Conservation (phyloP, 2,113 vertebrate species). For the Oophaga pumilio region DNA sequence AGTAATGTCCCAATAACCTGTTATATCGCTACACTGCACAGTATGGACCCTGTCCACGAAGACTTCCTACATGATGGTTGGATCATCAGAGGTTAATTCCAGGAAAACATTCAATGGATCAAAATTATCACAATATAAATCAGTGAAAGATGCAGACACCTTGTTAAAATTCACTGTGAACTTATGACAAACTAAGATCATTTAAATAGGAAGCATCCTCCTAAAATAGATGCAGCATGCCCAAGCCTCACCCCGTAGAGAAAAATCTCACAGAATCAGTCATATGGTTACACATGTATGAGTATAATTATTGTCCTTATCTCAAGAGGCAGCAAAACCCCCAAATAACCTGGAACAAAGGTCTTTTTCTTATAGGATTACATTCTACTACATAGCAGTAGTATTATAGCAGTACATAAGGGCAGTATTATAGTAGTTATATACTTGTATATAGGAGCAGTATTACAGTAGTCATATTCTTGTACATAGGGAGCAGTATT, state of each 20-base stretch:
- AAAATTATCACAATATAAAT: background rate
- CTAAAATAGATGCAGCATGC: background rate
- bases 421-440: conserved; percentile 5
- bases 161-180: background rate
- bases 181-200: background rate
- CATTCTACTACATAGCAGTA: conserved; percentile 1
- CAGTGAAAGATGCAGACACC: background rate
- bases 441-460: background rate
- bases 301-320: no score
- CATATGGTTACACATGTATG: no score
- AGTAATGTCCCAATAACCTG: no score
- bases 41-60: no score
- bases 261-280: no score
- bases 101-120: background rate
- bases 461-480: conserved; percentile 9
- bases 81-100: background rate
- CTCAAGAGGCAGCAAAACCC: no score
- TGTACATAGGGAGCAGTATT: background rate
- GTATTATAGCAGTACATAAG: background rate
- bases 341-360: no score
- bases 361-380: background rate
- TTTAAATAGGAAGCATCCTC: no score
- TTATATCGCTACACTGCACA: no score
- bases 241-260: no score
- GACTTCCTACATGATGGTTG: background rate